Conservation (phyloP, 2,113 vertebrate genomes). For the Phaethon lepturus region DNA sequence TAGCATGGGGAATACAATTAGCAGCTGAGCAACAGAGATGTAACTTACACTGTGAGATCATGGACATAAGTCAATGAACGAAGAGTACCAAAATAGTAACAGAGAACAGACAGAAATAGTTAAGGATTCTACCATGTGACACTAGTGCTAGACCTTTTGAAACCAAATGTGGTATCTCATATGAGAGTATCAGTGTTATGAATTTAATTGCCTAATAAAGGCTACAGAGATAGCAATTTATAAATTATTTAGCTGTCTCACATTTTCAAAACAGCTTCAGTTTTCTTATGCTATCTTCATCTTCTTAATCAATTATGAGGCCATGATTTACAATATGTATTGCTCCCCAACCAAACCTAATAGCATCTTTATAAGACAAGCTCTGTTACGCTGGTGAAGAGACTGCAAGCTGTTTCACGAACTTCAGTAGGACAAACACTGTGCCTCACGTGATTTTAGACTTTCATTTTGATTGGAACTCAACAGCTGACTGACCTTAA, state of each 20-base stretch:
- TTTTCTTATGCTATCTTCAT: neutral
- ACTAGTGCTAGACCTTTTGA: neutral
- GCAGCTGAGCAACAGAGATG: constrained; percentile 16
- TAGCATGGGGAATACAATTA: constrained; percentile 18
- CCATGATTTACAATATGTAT: neutral
- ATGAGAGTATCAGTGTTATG: neutral
- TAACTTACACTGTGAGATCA: constrained; percentile 20
- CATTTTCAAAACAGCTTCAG: neutral
- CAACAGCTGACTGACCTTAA: neutral
- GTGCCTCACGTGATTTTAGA: neutral
- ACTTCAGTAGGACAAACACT: neutral
- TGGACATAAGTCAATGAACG: neutral
- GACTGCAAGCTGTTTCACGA: neutral
- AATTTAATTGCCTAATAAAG: neutral
- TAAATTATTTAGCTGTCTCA: neutral
- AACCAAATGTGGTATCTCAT: neutral
- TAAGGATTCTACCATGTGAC: neutral
- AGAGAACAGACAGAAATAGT: neutral
- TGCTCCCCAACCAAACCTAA: neutral
- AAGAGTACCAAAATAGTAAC: constrained; percentile 1
- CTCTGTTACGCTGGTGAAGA: neutral
- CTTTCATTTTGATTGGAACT: neutral
- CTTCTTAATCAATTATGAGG: neutral
- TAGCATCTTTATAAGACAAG: neutral
- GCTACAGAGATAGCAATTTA: neutral